Conservation (phyloP, 37 sponge, comb jelly and placozoan species). For the Theonella swinhoei region DNA sequence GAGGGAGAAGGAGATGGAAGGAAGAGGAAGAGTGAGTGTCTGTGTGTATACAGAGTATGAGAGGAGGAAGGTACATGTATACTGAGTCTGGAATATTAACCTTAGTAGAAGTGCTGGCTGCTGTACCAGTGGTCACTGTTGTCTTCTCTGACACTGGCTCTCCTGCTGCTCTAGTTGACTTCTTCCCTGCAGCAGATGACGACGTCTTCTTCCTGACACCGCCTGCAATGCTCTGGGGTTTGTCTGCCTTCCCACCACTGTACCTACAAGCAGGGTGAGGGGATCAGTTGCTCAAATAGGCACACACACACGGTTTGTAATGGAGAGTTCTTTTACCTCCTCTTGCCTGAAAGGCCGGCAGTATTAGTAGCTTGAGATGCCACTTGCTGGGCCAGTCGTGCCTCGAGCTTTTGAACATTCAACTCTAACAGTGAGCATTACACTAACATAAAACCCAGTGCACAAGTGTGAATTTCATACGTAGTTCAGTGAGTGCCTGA, state of each 20-base stretch:
- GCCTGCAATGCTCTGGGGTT: background rate
- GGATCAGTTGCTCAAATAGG: background rate
- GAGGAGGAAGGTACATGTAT: too few relatives aligned
- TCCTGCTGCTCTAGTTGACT: background rate
- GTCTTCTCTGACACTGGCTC: background rate
- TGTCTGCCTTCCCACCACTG: background rate
- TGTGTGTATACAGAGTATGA: background rate
- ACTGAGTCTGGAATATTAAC: too few relatives aligned
- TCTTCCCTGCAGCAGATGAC: background rate
- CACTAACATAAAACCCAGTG: background rate
- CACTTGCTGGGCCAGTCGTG: constrained; percentile 39
- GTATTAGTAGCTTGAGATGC: background rate
- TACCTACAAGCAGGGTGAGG: too few relatives aligned
- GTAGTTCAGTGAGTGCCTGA: constrained; percentile 23
- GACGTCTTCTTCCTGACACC: background rate
- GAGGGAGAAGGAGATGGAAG: background rate
- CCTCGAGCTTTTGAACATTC: constrained; percentile 56
- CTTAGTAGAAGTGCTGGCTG: background rate
- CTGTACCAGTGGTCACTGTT: background rate
- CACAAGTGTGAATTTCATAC: background rate
- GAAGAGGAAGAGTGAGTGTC: background rate
- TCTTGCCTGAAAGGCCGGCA: background rate
- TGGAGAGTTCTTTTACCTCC: background rate
- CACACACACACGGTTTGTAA: too few relatives aligned
- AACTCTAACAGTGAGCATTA: constrained; percentile 28